Evolutionary conservation across 2,113 vertebrate genomes (phyloP).

Genomic region (Tiliqua scincoides): DNA sequence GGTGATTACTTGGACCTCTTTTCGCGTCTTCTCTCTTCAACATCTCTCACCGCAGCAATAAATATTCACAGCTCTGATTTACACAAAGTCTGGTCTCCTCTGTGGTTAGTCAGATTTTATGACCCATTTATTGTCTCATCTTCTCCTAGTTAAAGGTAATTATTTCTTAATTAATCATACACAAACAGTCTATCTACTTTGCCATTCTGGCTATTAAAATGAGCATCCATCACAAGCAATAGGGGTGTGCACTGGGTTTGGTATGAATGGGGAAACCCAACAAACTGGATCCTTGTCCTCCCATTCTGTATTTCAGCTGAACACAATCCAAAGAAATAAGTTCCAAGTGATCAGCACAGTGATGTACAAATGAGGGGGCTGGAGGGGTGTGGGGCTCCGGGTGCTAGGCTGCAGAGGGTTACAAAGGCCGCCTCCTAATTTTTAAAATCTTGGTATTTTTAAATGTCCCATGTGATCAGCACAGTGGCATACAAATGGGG

Average conservation of each 20-base stretch:
- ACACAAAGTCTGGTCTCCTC: constrained; percentile 51
- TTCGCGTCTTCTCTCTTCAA: neutral
- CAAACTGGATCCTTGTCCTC: no score
- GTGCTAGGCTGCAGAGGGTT: no score
- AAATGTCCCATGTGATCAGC: no score
- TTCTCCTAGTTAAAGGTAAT: constrained; percentile 68
- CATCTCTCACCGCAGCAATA: constrained; percentile 32
- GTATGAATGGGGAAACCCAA: no score
- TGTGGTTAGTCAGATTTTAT: constrained; percentile 72
- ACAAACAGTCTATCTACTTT: constrained; percentile 60
- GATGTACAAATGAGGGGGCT: no score
- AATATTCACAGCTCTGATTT: constrained; percentile 54
- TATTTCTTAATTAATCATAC: constrained; percentile 76
- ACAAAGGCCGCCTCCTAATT: no score
- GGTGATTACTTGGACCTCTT: neutral
- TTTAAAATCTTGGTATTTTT: no score
- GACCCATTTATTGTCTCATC: constrained; percentile 68
- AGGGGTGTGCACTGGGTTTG: constrained; percentile 15
- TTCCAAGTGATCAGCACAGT: no score
- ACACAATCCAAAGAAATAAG: no score
- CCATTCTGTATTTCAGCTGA: no score
- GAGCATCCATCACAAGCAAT: constrained; percentile 58
- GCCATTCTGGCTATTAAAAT: constrained; percentile 62
- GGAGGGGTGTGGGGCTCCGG: no score
- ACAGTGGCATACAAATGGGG: no score